These are phyloP conservation scores for Rhinopomastus cyanomelas DNA, from an alignment of 2,113 vertebrate species.

Conservation along the genomic window DNA sequence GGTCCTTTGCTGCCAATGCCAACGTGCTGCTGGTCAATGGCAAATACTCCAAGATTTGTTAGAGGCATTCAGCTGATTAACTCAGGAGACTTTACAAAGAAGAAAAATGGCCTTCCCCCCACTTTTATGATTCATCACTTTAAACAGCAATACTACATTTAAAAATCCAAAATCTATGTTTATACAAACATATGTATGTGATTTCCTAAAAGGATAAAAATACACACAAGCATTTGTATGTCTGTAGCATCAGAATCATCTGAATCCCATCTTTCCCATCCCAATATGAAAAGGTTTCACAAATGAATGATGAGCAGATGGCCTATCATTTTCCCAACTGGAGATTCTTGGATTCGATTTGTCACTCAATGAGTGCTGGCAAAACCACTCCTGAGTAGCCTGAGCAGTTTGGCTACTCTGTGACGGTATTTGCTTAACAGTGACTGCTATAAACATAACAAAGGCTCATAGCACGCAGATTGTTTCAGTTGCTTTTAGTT, in stretches of 20 bases:
- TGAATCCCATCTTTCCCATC: neutral
- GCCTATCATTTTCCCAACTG: slow-evolving; percentile 16
- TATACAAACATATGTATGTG: neutral
- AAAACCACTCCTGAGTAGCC: neutral
- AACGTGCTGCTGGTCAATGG: neutral
- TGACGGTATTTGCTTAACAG: neutral
- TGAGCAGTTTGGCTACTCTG: neutral
- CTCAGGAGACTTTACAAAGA: neutral
- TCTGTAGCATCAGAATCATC: neutral
- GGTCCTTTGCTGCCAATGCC: neutral
- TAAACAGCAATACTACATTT: neutral
- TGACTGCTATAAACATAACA: neutral
- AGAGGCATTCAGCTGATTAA: neutral
- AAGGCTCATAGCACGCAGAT: neutral
- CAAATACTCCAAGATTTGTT: neutral
- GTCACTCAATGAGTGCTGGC: neutral
- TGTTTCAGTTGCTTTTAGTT: neutral
- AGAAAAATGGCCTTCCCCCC: neutral
- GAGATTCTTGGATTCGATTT: slow-evolving; percentile 36
- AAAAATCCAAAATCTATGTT: neutral
- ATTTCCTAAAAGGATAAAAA: slow-evolving; percentile 2
- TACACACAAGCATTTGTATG: neutral
- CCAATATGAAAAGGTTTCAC: neutral
- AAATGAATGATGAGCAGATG: slow-evolving; percentile 26
- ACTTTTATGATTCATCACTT: neutral